Percentiles rank a stretch among this genome's conserved stretches.
These are phyloP conservation scores for Druon quercuslanigerum DNA, from an alignment of 1,140 invertebrate genomes.

Conservation along the genomic window DNA sequence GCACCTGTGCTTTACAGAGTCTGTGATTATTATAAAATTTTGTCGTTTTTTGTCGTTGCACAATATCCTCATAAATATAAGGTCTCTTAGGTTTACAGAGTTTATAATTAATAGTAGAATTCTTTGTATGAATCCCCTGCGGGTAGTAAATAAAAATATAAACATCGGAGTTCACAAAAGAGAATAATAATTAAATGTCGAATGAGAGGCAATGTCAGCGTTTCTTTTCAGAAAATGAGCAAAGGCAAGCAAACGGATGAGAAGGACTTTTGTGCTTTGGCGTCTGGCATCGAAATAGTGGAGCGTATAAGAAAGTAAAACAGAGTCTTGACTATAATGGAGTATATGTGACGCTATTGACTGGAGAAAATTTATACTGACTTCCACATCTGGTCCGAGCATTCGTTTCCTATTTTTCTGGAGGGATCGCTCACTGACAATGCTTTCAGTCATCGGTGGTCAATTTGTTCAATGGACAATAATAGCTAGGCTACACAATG, in stretches of 20 bases:
- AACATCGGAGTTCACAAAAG: slow-evolving; percentile 5
- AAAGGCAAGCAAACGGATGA: slow-evolving; percentile 24
- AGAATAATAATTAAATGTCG: slow-evolving; percentile 22
- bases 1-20: too few relatives aligned
- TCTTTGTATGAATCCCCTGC: too few relatives aligned
- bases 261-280: slow-evolving; percentile 19
- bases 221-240: slow-evolving; percentile 6
- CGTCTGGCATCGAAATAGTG: slow-evolving; percentile 19
- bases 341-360: slow-evolving; percentile 28
- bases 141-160: neutral
- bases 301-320: slow-evolving; percentile 30
- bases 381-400: slow-evolving; percentile 56
- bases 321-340: slow-evolving; percentile 25
- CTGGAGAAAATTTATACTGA: slow-evolving; percentile 35
- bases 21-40: too few relatives aligned
- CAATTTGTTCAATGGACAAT: slow-evolving; percentile 67
- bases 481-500: slow-evolving; percentile 54
- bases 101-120: too few relatives aligned
- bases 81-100: too few relatives aligned
- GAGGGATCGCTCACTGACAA: slow-evolving; percentile 61
- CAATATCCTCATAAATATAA: too few relatives aligned
- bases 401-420: slow-evolving; percentile 59
- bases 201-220: slow-evolving; percentile 21
- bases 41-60: too few relatives aligned
- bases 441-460: slow-evolving; percentile 52